Evolutionary conservation across 2,797 vertebrate genomes (phyloP).

Genomic region (Danio aesculapii): DNA sequence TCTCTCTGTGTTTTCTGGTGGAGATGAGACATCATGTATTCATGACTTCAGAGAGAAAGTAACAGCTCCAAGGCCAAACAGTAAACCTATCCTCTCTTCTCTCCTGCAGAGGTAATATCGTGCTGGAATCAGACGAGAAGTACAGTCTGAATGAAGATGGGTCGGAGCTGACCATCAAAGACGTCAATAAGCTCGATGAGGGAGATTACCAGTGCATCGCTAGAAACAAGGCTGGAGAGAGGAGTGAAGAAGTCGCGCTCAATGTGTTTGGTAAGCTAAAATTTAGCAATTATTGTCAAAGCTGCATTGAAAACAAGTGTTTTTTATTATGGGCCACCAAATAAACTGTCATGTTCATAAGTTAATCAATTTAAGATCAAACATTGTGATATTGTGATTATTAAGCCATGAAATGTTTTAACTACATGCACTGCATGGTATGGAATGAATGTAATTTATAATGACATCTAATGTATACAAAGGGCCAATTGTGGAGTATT

Average conservation of each 20-base stretch:
- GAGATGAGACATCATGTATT: conserved; percentile 34
- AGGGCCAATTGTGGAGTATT: neutral
- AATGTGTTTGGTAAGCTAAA: conserved; percentile 92
- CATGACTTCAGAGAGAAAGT: conserved; percentile 49
- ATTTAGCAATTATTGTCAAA: neutral
- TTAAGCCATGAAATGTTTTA: conserved; percentile 20
- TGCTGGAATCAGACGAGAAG: conserved; percentile 83
- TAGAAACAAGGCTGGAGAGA: conserved; percentile 94
- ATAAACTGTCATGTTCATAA: conserved; percentile 1
- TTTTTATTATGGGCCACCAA: too few relatives aligned
- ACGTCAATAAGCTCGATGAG: conserved; percentile 92
- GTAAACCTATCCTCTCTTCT: conserved; percentile 22
- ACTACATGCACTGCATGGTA: neutral
- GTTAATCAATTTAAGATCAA: conserved; percentile 16
- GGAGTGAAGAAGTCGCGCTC: conserved; percentile 89
- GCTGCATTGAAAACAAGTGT: conserved; percentile 15
- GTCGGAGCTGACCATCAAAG: conserved; percentile 89
- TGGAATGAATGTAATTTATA: neutral
- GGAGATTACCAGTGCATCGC: conserved; percentile 95
- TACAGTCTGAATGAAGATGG: conserved; percentile 90
- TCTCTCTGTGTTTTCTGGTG: conserved; percentile 22
- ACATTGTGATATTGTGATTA: neutral
- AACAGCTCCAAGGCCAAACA: conserved; percentile 50
- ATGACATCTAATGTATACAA: neutral
- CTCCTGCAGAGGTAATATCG: conserved; percentile 72